Percentiles rank a stretch among this genome's conserved stretches.
Evolutionary conservation across 2,113 vertebrate species (phyloP).

Genomic region (Gadus macrocephalus): DNA sequence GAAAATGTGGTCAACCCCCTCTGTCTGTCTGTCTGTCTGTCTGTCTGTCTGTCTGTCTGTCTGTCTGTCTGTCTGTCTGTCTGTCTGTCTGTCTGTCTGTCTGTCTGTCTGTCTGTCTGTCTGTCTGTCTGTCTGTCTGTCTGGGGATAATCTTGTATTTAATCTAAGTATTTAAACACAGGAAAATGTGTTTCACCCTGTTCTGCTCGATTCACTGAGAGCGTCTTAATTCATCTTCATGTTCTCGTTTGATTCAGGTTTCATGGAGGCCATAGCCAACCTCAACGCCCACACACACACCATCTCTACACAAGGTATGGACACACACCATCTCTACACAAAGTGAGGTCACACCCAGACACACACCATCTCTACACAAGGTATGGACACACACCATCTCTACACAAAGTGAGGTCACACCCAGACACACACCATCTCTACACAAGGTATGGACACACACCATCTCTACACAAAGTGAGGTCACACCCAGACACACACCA

Average conservation of each 20-base stretch:
- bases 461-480: slow-evolving; percentile 27
- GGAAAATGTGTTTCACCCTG: background rate
- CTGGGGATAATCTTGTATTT: background rate
- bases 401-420: slow-evolving; percentile 71
- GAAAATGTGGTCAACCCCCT: too few relatives aligned
- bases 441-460: slow-evolving; percentile 47
- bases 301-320: slow-evolving; percentile 66
- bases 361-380: slow-evolving; percentile 72
- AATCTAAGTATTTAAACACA: background rate
- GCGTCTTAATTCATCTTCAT: background rate
- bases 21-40: too few relatives aligned
- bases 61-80: too few relatives aligned
- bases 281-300: slow-evolving; percentile 64
- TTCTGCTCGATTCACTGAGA: background rate
- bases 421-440: slow-evolving; percentile 38
- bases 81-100: too few relatives aligned
- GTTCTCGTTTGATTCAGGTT: slow-evolving; percentile 59
- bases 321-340: too few relatives aligned
- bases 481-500: slow-evolving; percentile 62
- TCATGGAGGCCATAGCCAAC: slow-evolving; percentile 75
- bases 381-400: slow-evolving; percentile 72
- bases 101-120: too few relatives aligned
- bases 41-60: too few relatives aligned
- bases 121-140: too few relatives aligned
- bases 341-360: slow-evolving; percentile 37